A percentile compares a stretch with the other conserved stretches of the same genome.
Evolutionary conservation across 2,888 invertebrate species (phyloP).

Genomic region (Mimumesa dahlbomi): DNA sequence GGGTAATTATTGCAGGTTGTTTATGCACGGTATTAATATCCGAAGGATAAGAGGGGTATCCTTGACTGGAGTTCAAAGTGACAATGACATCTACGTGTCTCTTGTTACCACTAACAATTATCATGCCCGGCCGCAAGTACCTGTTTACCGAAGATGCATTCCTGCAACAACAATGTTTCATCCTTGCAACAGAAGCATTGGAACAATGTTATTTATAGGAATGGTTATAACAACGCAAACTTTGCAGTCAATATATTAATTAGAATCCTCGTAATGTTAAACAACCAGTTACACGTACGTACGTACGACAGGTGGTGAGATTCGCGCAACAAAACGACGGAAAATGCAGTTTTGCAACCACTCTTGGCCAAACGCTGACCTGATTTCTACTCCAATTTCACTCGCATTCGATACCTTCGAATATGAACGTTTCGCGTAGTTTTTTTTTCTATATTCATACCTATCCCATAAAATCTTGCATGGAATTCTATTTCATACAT

Average conservation of each 20-base stretch:
- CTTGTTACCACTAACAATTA: constrained; percentile 5
- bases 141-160: too few relatives aligned
- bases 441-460: too few relatives aligned
- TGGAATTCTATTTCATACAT: too few relatives aligned
- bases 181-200: too few relatives aligned
- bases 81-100: constrained; percentile 7
- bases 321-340: constrained; percentile 9
- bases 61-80: constrained; percentile 59
- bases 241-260: too few relatives aligned
- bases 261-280: too few relatives aligned
- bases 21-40: constrained; percentile 52
- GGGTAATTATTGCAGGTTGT: constrained; percentile 14
- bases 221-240: too few relatives aligned
- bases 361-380: constrained; percentile 38
- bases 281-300: too few relatives aligned
- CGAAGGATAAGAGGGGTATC: constrained; percentile 37
- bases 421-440: too few relatives aligned
- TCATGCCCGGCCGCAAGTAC: background rate
- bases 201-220: too few relatives aligned
- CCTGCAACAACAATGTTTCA: too few relatives aligned
- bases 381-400: constrained; percentile 57
- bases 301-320: background rate
- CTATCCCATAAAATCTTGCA: too few relatives aligned
- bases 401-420: constrained; percentile 8
- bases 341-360: constrained; percentile 34